Evolutionary conservation across 2,888 invertebrate species (phyloP), one percentile per base, ranked within the genome.

Genomic region (Pterostichus madidus): DNA sequence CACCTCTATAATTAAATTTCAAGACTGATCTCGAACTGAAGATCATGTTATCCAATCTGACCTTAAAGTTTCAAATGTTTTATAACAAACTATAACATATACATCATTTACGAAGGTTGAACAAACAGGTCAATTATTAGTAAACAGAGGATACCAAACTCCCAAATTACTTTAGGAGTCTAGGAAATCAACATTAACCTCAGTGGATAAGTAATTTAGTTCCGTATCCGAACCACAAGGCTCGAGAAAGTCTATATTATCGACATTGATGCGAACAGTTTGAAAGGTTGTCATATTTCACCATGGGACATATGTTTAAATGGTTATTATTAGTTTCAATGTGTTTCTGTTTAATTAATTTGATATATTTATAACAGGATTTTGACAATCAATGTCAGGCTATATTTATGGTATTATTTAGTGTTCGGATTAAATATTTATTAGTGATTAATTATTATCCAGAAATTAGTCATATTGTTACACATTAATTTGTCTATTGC

Each of bases 301-400:
- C 53, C 53, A 56, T 56, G 53, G 77, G 77, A 77, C 77, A 77
- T 56, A 56, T 77, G 39, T 77, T 77, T 77, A 31, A 77, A 53
- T 77, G 15, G 11, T 13, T 68, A 68, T 39, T 53, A 53, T 56
- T 77, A 32, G 53, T 11, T 31, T n/a, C 35, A 77, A 75, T 24
- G 49, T 24, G 24, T 75, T 75, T 46, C 52, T 15, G 75, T 52
- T 52, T 49, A 75, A 77, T 77, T 56, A 77, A 31, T 77, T 31
- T 77, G 52, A 56, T 31, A 77, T 31, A 77, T 77, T 53, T 77
- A 75, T 52, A 75, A 44, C 52, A 5, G 13, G 8, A 75, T 52
- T 75, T 52, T n/a, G 10, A 46, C 49, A 75, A 75, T 75, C 52
- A 24, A 32, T 52, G 44, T 75, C 49, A 75, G 6, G 5, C 39